Evolutionary conservation across 2,113 vertebrate genomes (phyloP).

Genomic region (Entomyzon cyanotis): DNA sequence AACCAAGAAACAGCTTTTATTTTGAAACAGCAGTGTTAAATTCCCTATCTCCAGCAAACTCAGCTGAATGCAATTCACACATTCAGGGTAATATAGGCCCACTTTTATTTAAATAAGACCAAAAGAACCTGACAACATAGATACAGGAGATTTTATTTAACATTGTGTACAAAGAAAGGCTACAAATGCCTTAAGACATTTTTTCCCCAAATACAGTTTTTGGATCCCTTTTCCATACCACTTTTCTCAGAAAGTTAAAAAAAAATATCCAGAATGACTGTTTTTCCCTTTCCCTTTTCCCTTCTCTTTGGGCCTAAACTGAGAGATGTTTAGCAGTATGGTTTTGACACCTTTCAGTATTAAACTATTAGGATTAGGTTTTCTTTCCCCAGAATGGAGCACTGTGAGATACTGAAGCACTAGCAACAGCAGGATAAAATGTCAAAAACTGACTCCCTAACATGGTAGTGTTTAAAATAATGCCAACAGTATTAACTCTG

Average conservation of each 20-base stretch:
- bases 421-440: conserved; percentile 23
- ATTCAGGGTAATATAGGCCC: not conserved
- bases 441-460: not conserved
- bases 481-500: not conserved
- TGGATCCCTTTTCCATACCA: conserved; percentile 63
- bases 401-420: conserved; percentile 8
- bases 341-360: not conserved
- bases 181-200: conserved; percentile 69
- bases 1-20: not conserved
- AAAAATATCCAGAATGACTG: not conserved
- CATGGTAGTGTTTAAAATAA: not conserved
- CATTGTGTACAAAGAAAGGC: conserved; percentile 78
- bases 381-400: not conserved
- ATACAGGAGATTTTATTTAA: conserved; percentile 78
- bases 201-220: conserved; percentile 57
- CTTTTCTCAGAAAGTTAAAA: conserved; percentile 53
- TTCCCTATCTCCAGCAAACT: not conserved
- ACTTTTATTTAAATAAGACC: conserved; percentile 26
- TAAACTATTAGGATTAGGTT: not conserved
- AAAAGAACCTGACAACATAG: conserved; percentile 44
- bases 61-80: not conserved
- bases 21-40: not conserved
- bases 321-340: not conserved
- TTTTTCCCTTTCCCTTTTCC: not conserved
- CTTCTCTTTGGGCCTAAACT: conserved; percentile 10